phyloP scores from a whole-genome alignment of 2,797 vertebrate species.

The Cuculus canorus region DNA sequence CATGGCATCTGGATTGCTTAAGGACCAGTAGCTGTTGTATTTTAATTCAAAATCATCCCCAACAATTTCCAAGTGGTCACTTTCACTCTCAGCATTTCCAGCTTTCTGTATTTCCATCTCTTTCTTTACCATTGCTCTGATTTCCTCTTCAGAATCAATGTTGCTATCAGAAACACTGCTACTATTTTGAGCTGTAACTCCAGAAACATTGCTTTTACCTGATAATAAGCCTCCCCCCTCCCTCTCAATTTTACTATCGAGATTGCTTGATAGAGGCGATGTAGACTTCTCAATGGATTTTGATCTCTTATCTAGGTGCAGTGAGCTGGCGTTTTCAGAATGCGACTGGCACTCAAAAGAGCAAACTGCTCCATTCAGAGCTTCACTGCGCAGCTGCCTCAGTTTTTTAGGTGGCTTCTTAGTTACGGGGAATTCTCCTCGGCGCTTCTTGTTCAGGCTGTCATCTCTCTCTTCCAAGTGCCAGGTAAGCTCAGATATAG shows the following conservation, averaged over 20 bases:
- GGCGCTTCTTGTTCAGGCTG: constrained; percentile 83
- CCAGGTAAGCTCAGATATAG: constrained; percentile 89
- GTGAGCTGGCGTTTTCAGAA: not conserved
- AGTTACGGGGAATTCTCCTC: constrained; percentile 81
- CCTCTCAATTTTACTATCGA: not conserved
- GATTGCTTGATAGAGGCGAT: not conserved
- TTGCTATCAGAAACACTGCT: constrained; percentile 61
- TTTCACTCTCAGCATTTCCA: constrained; percentile 15
- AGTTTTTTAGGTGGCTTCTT: constrained; percentile 68
- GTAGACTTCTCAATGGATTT: not conserved
- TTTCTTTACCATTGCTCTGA: constrained; percentile 71
- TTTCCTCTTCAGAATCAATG: constrained; percentile 86
- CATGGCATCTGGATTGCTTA: not conserved
- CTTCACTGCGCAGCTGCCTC: not conserved
- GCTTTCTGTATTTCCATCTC: constrained; percentile 42
- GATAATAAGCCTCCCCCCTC: not conserved
- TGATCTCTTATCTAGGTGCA: not conserved
- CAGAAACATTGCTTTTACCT: not conserved
- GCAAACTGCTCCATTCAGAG: not conserved
- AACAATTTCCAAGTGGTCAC: constrained; percentile 85
- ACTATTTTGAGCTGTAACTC: not conserved
- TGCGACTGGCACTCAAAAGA: not conserved
- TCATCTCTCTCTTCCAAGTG: constrained; percentile 81
- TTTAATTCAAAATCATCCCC: constrained; percentile 80
- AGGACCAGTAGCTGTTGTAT: constrained; percentile 55